Evolutionary conservation across 2,888 invertebrate genomes (phyloP), one percentile per base, ranked within the genome.

Genomic region (Cremastinae sp.): DNA sequence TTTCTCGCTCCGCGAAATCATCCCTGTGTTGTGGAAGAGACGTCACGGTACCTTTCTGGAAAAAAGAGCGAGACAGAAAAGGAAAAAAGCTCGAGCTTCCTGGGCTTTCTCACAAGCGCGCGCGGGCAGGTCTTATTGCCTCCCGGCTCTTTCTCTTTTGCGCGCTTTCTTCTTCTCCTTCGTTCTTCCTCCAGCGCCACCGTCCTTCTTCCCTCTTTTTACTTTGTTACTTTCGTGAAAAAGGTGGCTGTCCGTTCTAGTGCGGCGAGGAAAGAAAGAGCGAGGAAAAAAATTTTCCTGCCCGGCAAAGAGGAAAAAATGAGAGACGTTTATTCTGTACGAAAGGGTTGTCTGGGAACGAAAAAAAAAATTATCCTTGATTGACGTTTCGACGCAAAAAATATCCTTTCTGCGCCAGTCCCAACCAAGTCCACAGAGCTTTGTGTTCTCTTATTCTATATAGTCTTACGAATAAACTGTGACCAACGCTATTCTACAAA

Each of bases 161-260:
- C n/a, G n/a, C n/a, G n/a, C n/a, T n/a, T n/a, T n/a, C n/a, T n/a
- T n/a, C n/a, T n/a, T n/a, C n/a, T n/a, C n/a, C n/a, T n/a, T n/a
- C n/a, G n/a, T n/a, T n/a, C n/a, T n/a, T n/a, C n/a, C n/a, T n/a
- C n/a, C n/a, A n/a, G n/a, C n/a, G n/a, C n/a, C n/a, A n/a, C n/a
- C n/a, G n/a, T n/a, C n/a, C 76, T 64, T n/a, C 41, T 49, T 41
- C 14, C 49, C 22, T n/a, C 28, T 68, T 36, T 56, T 49, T 61
- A 73, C 79, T 80, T 77, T 78, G 80, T 80, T 79, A 64, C 78
- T 79, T 71, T 74, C 61, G 58, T 79, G 78, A n/a, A 80, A 80
- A 80, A 79, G 78, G 76, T 77, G 72, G 69, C 75, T 75, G 78
- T 74, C 68, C 72, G 77, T 69, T 77, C 69, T 69, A 59, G 66